These are phyloP conservation scores for Pseudolycoriella hygida DNA, from an alignment of 2,888 invertebrate species.

Conservation along the genomic window DNA sequence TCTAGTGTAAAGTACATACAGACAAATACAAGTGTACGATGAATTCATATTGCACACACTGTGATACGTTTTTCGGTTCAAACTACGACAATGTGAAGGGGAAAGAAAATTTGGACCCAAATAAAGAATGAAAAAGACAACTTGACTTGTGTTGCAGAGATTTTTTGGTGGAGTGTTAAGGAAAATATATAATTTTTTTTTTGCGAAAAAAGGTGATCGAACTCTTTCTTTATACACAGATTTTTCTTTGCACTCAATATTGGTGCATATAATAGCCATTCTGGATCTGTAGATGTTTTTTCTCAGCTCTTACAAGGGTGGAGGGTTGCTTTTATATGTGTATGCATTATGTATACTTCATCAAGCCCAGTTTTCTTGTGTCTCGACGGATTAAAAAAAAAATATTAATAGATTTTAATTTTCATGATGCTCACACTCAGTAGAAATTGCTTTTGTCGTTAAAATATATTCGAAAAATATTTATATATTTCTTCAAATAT, in stretches of 20 bases:
- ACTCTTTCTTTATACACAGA: slow-evolving; percentile 6
- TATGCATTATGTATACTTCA: slow-evolving; percentile 2
- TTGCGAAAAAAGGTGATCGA: slow-evolving; percentile 8
- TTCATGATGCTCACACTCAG: slow-evolving; percentile 4
- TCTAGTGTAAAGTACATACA: neutral
- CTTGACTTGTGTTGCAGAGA: slow-evolving; percentile 3
- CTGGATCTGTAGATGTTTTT: too few relatives aligned
- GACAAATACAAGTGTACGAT: neutral
- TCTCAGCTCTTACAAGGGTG: too few relatives aligned
- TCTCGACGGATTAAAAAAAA: slow-evolving; percentile 5
- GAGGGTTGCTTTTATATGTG: too few relatives aligned
- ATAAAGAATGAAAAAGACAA: slow-evolving; percentile 6
- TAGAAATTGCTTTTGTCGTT: neutral
- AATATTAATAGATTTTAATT: slow-evolving; percentile 7
- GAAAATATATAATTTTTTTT: slow-evolving; percentile 6
- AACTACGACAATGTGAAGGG: neutral
- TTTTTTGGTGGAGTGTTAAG: slow-evolving; percentile 5
- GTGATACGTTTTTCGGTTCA: neutral
- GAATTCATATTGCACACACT: neutral
- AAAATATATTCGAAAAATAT: neutral
- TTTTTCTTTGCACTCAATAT: slow-evolving; percentile 1
- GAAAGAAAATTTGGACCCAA: neutral
- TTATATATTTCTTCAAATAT: neutral
- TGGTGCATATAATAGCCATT: too few relatives aligned
- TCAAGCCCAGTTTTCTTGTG: slow-evolving; percentile 5